phyloP scores from a whole-genome alignment of 2,888 invertebrate genomes.

The Dinocampus coccinellae region DNA sequence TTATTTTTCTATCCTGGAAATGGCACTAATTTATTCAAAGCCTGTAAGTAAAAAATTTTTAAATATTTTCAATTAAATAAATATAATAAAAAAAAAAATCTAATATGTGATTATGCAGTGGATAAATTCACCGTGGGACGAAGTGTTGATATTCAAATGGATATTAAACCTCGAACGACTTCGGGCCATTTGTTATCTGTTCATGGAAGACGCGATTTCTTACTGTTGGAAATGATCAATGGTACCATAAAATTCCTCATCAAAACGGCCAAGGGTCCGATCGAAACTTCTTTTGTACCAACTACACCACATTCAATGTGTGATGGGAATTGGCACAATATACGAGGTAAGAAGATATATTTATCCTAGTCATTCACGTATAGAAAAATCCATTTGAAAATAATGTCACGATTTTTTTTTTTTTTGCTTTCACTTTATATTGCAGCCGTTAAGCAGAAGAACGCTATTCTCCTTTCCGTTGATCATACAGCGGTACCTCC shows the following conservation, averaged over 20 bases:
- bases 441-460: conserved; percentile 88
- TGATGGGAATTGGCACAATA: conserved; percentile 95
- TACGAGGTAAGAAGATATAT: conserved; percentile 74
- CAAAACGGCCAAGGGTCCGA: conserved; percentile 86
- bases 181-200: conserved; percentile 90
- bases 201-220: conserved; percentile 85
- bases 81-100: neutral
- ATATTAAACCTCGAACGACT: conserved; percentile 87
- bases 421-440: conserved; percentile 21
- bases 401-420: neutral
- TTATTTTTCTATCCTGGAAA: conserved; percentile 86
- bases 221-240: conserved; percentile 89
- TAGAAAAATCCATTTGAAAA: neutral
- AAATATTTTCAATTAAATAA: neutral
- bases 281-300: conserved; percentile 79
- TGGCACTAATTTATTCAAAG: conserved; percentile 77
- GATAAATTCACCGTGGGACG: conserved; percentile 85
- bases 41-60: conserved; percentile 68
- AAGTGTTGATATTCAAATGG: conserved; percentile 84
- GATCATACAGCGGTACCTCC: conserved; percentile 84
- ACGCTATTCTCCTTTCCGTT: conserved; percentile 88
- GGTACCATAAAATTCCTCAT: conserved; percentile 87
- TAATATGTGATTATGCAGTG: conserved; percentile 68
- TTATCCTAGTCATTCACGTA: too few relatives aligned
- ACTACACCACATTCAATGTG: conserved; percentile 81